Percentiles rank a stretch among this genome's conserved stretches.
Evolutionary conservation across 2,797 vertebrate species (phyloP).

Genomic region (Dallia pectoralis): DNA sequence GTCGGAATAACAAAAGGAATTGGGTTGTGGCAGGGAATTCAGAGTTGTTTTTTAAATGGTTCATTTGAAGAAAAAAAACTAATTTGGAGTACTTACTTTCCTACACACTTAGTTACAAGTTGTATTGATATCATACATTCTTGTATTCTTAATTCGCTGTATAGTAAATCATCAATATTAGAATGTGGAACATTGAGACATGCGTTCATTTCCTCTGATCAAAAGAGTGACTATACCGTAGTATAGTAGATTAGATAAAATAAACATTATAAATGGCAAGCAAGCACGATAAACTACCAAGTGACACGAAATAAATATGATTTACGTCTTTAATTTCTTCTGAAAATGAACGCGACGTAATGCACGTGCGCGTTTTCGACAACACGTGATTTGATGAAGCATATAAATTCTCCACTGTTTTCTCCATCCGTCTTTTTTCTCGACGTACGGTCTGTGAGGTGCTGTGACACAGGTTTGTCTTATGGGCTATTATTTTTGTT

Average conservation of each 20-base stretch:
- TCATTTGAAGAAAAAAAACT: not conserved
- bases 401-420: conserved; percentile 53
- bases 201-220: no score
- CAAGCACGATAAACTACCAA: not conserved
- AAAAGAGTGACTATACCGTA: no score
- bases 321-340: not conserved
- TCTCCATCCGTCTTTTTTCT: conserved; percentile 24
- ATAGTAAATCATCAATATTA: no score
- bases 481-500: not conserved
- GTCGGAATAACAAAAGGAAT: no score
- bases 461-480: not conserved
- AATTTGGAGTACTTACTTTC: not conserved
- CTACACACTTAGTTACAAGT: no score
- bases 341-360: no score
- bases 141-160: no score
- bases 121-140: no score
- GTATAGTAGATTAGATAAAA: no score
- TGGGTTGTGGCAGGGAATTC: not conserved
- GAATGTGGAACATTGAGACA: no score
- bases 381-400: conserved; percentile 66
- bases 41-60: not conserved
- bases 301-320: not conserved
- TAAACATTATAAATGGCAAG: no score
- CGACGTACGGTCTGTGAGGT: accelerated
- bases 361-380: not conserved